Evolutionary conservation across 2,113 vertebrate genomes (phyloP), one percentile per base, ranked within the genome.

Genomic region (Gavia stellata): DNA sequence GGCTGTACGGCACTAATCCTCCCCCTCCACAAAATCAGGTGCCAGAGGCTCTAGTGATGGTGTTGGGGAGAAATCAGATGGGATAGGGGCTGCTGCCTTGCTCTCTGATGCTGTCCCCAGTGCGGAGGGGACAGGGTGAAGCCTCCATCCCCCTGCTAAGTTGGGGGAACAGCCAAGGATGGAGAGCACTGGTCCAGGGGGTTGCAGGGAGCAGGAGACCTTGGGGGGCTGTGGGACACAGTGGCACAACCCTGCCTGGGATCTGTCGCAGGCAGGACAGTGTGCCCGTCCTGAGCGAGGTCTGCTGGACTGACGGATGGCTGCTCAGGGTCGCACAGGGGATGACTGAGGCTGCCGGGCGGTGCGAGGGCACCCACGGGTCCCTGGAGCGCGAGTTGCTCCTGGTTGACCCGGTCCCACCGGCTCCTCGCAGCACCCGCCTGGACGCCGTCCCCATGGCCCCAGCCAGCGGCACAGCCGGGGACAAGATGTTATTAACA

Each of bases 231-330:
- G 55, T 1, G 36, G 79, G 49, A 25, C 42, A 31, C 14, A 3
- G 45, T 10, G 49, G 10, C 20, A 45, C 36, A 24, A 23, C 13
- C 31, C 36, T 24, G 1, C 8, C 18, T 8, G 36, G 62, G 26
- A 6, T 65, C 38, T 28, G 50, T 12, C 8, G 0, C 40, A 6
- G 52, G 73, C 34, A 31, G 86, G 62, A 75, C 28, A 15, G 47
- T 9, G 42, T 0, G 18, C 4, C 61, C 5, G 0, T 50, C 47
- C 52, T 10, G 0, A 7, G 15, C 23, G n/a, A 45, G 36, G 19
- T 18, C n/a, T 66, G 62, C 49, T 58, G 53, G 74, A 34, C 19
- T 14, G 50, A 58, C 2, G 7, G 72, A 34, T 5, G 17, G 28
- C 12, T 40, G 14, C 31, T 14, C 1, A 4, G n/a, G 49, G 20